Base-by-base conservation (phyloP, 2,888 invertebrate genomes). In the Lochmaea crataegi region DNA sequence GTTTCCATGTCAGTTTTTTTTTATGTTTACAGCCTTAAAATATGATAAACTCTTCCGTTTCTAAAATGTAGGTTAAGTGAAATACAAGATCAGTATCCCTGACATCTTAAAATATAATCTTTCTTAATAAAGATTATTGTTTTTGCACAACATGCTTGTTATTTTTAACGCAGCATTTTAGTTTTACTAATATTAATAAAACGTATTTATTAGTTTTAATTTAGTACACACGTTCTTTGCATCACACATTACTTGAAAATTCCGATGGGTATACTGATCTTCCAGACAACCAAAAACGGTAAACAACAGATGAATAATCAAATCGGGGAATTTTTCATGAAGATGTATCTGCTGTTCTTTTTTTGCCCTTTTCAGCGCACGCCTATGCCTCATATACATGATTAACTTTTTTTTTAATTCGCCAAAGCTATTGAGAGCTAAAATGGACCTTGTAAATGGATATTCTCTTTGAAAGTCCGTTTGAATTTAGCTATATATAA, bases 161-260 rank as follows among this genome's bases (percentile, higher is more conserved):
- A 53, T 10, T 16, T 53, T 53, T 48, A 48, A 48, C n/a, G 48
- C 48, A 48, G 48, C 4, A 14, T 48, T 14, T 6, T 48, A 48
- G n/a, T 48, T 48, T 48, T 48, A 48, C n/a, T n/a, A 48, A 48
- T 48, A 48, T n/a, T 48, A 48, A n/a, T 48, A n/a, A 48, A 14
- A n/a, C n/a, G 5, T n/a, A n/a, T 48, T 48, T 6, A 48, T 48
- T 48, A n/a, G 14, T 48, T 48, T 48, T 48, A 48, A n/a, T 48
- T 48, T 48, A 48, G 48, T 48, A 48, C 48, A 12, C 11, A 32
- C 6, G 42, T 45, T 45, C 42, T 14, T 48, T n/a, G 48, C 48
- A 48, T 48, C 48, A 48, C 48, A 48, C 6, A 14, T n/a, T 48
- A 48, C 32, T 32, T 45, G 1, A 53, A 18, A 53, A 18, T 18